Conservation (phyloP, 2,113 vertebrate species). For the Nanorana parkeri region DNA sequence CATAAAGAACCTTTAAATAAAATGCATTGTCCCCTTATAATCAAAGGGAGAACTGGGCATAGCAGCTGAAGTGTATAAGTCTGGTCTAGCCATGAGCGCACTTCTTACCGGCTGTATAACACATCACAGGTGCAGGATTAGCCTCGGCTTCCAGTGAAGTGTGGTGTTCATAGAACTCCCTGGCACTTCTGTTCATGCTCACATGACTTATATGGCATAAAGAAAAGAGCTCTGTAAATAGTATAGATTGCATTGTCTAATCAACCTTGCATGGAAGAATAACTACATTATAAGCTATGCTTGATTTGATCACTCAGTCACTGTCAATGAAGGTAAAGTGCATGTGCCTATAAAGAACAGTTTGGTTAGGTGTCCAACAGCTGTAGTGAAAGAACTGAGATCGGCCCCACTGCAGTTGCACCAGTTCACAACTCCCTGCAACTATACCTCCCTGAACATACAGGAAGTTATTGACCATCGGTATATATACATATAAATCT, state of each 20-base stretch:
- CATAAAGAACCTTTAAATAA: not conserved
- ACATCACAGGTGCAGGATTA: conserved; percentile 86
- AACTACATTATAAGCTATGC: too few species aligned
- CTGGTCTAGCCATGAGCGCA: conserved; percentile 59
- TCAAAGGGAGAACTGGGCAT: conserved; percentile 70
- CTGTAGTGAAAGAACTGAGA: too few species aligned
- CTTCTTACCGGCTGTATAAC: conserved; percentile 71
- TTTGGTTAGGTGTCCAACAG: too few species aligned
- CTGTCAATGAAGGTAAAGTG: too few species aligned
- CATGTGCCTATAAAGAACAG: too few species aligned
- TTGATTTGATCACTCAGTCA: too few species aligned
- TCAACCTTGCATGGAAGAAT: too few species aligned
- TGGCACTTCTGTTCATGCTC: conserved; percentile 64
- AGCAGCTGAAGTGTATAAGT: conserved; percentile 79
- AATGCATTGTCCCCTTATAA: conserved; percentile 60
- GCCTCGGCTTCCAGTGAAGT: conserved; percentile 63
- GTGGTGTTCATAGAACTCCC: conserved; percentile 74
- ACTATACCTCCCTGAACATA: too few species aligned
- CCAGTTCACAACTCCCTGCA: too few species aligned
- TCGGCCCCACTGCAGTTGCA: too few species aligned
- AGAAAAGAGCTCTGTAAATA: conserved; percentile 5
- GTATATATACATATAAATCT: too few species aligned
- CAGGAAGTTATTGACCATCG: too few species aligned
- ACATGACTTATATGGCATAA: conserved; percentile 65
- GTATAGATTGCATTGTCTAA: not conserved